A percentile compares a stretch with the other conserved stretches of the same genome.
These are phyloP conservation scores for Manis pentadactyla DNA, from an alignment of 2,797 vertebrate genomes.

Conservation along the genomic window DNA sequence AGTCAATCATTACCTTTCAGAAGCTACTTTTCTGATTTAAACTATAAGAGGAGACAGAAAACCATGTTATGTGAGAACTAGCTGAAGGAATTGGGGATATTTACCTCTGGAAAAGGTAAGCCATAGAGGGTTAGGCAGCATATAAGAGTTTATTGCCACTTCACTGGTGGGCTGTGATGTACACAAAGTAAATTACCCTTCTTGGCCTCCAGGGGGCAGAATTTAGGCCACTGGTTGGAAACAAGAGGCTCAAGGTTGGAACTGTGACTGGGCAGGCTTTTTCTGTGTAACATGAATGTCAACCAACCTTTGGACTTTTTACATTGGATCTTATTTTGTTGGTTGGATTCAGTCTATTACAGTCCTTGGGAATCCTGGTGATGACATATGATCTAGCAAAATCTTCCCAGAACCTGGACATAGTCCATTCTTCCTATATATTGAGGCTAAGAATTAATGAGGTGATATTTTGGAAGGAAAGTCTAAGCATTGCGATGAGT, in stretches of 20 bases:
- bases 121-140: not conserved
- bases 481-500: not conserved
- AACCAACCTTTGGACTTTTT: conserved; percentile 39
- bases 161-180: not conserved
- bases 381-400: not conserved
- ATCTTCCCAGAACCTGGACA: not conserved
- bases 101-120: not conserved
- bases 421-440: not conserved
- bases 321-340: conserved; percentile 25
- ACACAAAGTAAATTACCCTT: not conserved
- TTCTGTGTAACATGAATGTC: not conserved
- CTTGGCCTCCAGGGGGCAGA: not conserved
- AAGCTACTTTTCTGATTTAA: conserved; percentile 32
- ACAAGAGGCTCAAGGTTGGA: not conserved
- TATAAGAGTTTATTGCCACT: not conserved
- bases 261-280: not conserved
- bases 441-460: conserved; percentile 50
- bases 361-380: not conserved
- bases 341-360: not conserved
- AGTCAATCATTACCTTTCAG: not conserved
- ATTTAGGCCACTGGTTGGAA: conserved; percentile 18
- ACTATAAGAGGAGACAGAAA: not conserved
- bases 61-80: not conserved
- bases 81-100: not conserved
- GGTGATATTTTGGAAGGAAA: conserved; percentile 41